These are phyloP conservation scores for Todiramphus saurophagus DNA, from an alignment of 2,113 vertebrate genomes.

Conservation along the genomic window DNA sequence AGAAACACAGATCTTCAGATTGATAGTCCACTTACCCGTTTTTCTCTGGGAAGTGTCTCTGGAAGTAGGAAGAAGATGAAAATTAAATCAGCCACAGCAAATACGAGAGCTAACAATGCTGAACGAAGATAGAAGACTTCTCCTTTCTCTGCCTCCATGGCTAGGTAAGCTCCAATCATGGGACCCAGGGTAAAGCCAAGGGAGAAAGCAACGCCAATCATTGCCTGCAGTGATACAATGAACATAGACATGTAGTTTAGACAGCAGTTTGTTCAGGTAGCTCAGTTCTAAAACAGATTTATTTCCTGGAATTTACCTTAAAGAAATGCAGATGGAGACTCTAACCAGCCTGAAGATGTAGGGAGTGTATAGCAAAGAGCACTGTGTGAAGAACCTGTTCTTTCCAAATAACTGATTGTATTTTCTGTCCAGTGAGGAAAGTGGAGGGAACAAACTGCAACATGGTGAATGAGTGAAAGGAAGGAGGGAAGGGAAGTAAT, in stretches of 20 bases:
- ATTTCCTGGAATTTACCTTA: background rate
- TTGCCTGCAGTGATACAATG: slow-evolving; percentile 77
- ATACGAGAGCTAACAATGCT: slow-evolving; percentile 83
- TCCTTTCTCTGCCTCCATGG: slow-evolving; percentile 66
- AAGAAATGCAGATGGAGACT: background rate
- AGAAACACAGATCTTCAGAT: background rate
- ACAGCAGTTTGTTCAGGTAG: background rate
- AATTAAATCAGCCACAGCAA: slow-evolving; percentile 82
- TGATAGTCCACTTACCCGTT: slow-evolving; percentile 74
- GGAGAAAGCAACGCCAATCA: slow-evolving; percentile 94
- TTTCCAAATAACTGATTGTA: background rate
- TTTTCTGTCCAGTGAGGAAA: background rate
- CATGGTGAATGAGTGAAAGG: background rate
- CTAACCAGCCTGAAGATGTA: background rate
- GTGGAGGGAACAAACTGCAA: background rate
- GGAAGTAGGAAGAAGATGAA: slow-evolving; percentile 89
- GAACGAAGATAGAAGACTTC: slow-evolving; percentile 80
- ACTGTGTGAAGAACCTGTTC: background rate
- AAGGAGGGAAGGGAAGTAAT: background rate
- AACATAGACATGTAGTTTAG: background rate
- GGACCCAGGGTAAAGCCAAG: slow-evolving; percentile 94
- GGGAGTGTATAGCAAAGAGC: background rate
- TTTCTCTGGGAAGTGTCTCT: slow-evolving; percentile 85
- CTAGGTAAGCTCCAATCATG: slow-evolving; percentile 89
- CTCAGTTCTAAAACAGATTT: background rate